Conservation (phyloP, 2,113 vertebrate species). For the Leucopsar rothschildi region DNA sequence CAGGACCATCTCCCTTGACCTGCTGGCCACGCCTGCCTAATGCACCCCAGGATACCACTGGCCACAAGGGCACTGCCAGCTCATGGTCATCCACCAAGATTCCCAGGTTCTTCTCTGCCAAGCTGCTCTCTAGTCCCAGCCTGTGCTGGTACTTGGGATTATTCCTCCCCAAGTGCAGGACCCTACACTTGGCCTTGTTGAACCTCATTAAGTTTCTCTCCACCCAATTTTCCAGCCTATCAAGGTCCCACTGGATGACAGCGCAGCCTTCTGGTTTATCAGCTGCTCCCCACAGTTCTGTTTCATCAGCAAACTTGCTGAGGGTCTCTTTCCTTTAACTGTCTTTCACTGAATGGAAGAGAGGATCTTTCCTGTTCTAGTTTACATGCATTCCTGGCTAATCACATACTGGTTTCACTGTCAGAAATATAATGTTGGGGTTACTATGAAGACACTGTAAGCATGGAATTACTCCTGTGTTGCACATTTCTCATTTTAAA, state of each 20-base stretch:
- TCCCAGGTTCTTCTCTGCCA: not conserved
- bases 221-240: not conserved
- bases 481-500: not conserved
- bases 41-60: not conserved
- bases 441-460: not conserved
- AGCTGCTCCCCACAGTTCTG: not conserved
- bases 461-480: not conserved
- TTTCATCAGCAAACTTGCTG: not conserved
- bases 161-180: not conserved
- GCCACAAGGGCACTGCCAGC: not conserved
- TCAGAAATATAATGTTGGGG: not conserved
- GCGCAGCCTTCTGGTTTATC: not conserved
- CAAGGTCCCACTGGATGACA: not conserved
- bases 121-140: not conserved
- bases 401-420: not conserved
- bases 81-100: not conserved
- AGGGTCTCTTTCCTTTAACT: not conserved
- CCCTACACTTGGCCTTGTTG: not conserved
- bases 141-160: not conserved
- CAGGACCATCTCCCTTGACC: not conserved
- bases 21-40: not conserved
- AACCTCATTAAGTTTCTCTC: not conserved
- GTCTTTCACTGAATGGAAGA: not conserved
- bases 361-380: not conserved
- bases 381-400: not conserved